Evolutionary conservation across 2,113 vertebrate species (phyloP).

Genomic region (Hypocryptadius cinnamomeus): DNA sequence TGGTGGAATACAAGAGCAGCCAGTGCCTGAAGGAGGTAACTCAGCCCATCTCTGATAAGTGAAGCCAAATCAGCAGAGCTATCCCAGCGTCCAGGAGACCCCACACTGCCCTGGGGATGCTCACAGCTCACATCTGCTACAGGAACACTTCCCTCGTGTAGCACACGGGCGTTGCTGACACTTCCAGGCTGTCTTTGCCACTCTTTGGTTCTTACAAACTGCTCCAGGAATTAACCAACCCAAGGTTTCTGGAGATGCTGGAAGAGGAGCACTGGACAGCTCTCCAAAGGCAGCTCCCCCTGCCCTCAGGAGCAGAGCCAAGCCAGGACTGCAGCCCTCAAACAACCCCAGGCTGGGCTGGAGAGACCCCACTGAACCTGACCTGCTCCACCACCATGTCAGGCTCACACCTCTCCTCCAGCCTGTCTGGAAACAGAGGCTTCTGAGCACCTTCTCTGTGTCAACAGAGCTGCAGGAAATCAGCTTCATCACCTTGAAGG

Average conservation of each 20-base stretch:
- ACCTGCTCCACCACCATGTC: neutral
- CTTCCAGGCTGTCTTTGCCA: neutral
- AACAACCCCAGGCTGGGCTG: neutral
- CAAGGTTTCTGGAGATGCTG: neutral
- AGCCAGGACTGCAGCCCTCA: neutral
- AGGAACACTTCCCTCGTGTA: neutral
- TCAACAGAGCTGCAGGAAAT: neutral
- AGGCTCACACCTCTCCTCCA: neutral
- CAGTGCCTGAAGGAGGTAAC: neutral
- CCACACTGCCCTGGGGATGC: neutral
- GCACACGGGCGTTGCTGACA: fast-evolving
- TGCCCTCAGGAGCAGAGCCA: neutral
- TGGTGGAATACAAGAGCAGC: neutral
- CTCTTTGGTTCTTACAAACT: neutral
- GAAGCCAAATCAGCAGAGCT: neutral
- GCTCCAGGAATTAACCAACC: neutral
- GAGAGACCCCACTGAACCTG: fast-evolving
- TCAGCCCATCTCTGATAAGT: neutral
- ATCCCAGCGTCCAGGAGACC: neutral
- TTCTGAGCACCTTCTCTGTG: neutral
- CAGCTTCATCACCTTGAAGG: neutral
- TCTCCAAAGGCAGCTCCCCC: neutral
- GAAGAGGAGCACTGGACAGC: neutral
- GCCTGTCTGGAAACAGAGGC: neutral
- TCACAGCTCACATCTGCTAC: neutral